Conservation (phyloP, 2,888 invertebrate genomes). For the Dione juno region DNA sequence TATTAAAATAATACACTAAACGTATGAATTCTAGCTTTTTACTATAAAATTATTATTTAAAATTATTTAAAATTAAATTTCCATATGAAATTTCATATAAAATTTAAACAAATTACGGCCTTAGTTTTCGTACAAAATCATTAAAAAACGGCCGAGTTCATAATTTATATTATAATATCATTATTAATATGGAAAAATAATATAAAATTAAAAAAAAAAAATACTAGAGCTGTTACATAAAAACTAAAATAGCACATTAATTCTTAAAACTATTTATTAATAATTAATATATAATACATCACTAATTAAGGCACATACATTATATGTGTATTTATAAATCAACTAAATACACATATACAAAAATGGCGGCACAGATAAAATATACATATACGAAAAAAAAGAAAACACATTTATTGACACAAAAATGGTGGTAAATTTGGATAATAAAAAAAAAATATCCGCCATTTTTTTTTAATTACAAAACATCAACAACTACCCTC, state of each 20-base stretch:
- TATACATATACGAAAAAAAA: too few relatives aligned
- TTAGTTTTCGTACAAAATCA: background rate
- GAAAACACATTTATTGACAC: background rate
- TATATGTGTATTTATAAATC: background rate
- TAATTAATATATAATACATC: too few relatives aligned
- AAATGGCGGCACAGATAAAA: background rate
- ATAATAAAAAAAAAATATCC: background rate
- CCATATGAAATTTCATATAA: background rate
- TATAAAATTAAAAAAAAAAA: background rate
- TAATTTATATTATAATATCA: too few relatives aligned
- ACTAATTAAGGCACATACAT: constrained; percentile 21
- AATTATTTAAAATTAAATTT: too few relatives aligned
- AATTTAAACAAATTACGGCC: background rate
- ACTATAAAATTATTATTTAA: too few relatives aligned
- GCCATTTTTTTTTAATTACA: background rate
- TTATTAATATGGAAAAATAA: constrained; percentile 9
- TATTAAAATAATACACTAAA: background rate
- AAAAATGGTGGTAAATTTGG: too few relatives aligned
- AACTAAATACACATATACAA: constrained; percentile 17
- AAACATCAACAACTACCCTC: background rate
- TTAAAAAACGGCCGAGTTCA: too few relatives aligned
- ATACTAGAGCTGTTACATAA: background rate
- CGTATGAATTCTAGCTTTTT: too few relatives aligned
- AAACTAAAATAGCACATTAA: constrained; percentile 19
- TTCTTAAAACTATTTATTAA: background rate